Percentiles rank a stretch among this genome's conserved stretches.
These are phyloP conservation scores for Drosophila pseudotalamancana DNA, from an alignment of 2,888 invertebrate species.

Conservation along the genomic window DNA sequence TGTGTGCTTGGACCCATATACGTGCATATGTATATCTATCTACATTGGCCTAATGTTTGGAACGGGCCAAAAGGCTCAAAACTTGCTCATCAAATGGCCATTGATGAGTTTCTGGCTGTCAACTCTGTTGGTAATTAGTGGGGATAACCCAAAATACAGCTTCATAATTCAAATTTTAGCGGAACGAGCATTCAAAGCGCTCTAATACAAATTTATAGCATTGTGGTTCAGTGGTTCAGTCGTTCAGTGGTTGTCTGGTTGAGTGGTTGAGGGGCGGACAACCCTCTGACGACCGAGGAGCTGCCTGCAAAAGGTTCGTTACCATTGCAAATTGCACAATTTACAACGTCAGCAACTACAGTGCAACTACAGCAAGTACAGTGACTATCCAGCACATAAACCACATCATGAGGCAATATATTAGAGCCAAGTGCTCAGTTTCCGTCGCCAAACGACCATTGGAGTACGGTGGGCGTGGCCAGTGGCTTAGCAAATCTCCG, in stretches of 20 bases:
- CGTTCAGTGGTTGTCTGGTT: slow-evolving; percentile 27
- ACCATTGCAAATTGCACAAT: slow-evolving; percentile 53
- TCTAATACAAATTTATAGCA: slow-evolving; percentile 56
- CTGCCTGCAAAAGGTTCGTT: slow-evolving; percentile 31
- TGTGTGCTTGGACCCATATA: too few species aligned
- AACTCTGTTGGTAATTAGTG: slow-evolving; percentile 45
- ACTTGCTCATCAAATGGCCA: slow-evolving; percentile 39
- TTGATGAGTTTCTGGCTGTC: slow-evolving; percentile 40
- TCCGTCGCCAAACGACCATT: slow-evolving; percentile 52
- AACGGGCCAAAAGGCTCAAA: not conserved
- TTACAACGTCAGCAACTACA: slow-evolving; percentile 38
- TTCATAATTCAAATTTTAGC: slow-evolving; percentile 69
- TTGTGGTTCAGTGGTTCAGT: slow-evolving; percentile 38
- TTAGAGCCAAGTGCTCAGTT: slow-evolving; percentile 65
- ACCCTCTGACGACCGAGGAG: slow-evolving; percentile 7
- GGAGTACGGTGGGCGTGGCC: slow-evolving; percentile 14
- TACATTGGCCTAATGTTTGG: not conserved
- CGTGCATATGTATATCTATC: not conserved
- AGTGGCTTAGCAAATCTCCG: slow-evolving; percentile 48
- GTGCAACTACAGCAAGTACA: too few species aligned
- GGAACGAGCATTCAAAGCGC: slow-evolving; percentile 45
- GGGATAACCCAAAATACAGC: slow-evolving; percentile 24
- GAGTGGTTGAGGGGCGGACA: slow-evolving; percentile 10
- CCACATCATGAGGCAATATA: slow-evolving; percentile 62
- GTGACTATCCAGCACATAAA: slow-evolving; percentile 51